Evolutionary conservation across 2,888 invertebrate species (phyloP).

Genomic region (Plagiodera versicolora): DNA sequence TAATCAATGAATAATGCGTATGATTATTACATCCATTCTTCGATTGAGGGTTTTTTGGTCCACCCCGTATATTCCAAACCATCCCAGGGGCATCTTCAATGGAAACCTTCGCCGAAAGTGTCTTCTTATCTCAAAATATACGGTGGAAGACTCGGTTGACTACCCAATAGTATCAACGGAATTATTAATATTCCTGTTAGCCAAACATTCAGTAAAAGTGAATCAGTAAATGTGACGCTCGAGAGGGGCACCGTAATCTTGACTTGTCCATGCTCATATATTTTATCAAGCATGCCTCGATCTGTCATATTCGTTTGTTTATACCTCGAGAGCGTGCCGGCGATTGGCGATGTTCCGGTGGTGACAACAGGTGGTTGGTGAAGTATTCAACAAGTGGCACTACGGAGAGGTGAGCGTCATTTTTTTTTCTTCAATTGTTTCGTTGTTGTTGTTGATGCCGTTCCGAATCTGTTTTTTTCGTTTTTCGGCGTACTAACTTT

Average conservation of each 20-base stretch:
- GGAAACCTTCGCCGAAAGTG: not conserved
- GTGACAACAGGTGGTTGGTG: conserved; percentile 9
- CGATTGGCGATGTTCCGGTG: conserved; percentile 29
- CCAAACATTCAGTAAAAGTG: not conserved
- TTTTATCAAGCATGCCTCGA: conserved; percentile 28
- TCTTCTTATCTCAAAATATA: not conserved
- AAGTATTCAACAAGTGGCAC: too few relatives aligned
- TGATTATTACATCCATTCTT: too few relatives aligned
- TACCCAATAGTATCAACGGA: not conserved
- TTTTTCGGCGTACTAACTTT: not conserved
- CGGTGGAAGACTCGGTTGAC: not conserved
- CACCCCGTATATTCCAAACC: not conserved
- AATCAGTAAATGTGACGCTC: conserved; percentile 6
- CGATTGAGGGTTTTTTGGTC: too few relatives aligned
- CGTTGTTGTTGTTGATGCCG: too few relatives aligned
- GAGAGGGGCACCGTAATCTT: conserved; percentile 28
- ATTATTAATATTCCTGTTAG: not conserved
- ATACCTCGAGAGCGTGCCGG: conserved; percentile 16
- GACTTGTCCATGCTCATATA: conserved; percentile 24
- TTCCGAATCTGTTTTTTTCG: not conserved
- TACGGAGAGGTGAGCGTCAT: too few relatives aligned
- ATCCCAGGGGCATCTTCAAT: not conserved
- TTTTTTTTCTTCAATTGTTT: too few relatives aligned
- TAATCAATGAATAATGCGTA: too few relatives aligned
- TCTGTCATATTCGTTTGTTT: conserved; percentile 31